Evolutionary conservation across 1,140 invertebrate genomes (phyloP), one percentile per base, ranked within the genome.

Genomic region (Lordiphosa stackelbergi): DNA sequence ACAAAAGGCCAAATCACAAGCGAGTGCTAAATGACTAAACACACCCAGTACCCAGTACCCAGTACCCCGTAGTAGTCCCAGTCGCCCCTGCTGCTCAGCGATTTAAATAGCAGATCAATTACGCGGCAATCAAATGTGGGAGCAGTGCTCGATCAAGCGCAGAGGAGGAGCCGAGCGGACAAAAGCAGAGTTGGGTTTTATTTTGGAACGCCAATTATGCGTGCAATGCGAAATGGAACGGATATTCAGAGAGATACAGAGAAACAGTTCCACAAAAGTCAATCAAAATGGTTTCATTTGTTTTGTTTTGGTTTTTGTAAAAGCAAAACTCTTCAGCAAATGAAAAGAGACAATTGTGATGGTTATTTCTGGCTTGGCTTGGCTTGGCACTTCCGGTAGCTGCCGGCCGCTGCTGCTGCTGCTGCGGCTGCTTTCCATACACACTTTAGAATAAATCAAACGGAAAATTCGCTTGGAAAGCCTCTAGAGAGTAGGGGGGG

Each of bases 211-310:
- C 72, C 77, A 83, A 83, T 83, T 70, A 83, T 83, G 77, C 77
- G 77, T 83, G 77, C 77, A 83, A 83, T 83, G 73, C 77, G 73
- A 83, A 83, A 69, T 83, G 77, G 77, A 83, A 83, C 77, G 77
- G 77, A 84, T 77, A 66, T 83, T 53, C 68, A 35, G 66, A 66
- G 16, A 16, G 41, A 59, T 45, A 53, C 41, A 66, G 16, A 16
- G 41, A 59, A 51, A 53, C 41, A 49, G 41, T 61, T 28, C 11
- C 19, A 75, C 54, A 59, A 81, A 56, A 75, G 63, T 62, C 71
- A 62, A 69, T 69, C 54, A 68, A 69, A 69, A 73, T 66, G 54
- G 41, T 66, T 69, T 53, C 59, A 53, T 60, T 72, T 53, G 47
- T 35, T 24, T 57, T 24, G 31, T 46, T 43, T 40, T n/a, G 43